Evolutionary conservation across 2,113 vertebrate species (phyloP).

Genomic region (Pogonocichla stellata): DNA sequence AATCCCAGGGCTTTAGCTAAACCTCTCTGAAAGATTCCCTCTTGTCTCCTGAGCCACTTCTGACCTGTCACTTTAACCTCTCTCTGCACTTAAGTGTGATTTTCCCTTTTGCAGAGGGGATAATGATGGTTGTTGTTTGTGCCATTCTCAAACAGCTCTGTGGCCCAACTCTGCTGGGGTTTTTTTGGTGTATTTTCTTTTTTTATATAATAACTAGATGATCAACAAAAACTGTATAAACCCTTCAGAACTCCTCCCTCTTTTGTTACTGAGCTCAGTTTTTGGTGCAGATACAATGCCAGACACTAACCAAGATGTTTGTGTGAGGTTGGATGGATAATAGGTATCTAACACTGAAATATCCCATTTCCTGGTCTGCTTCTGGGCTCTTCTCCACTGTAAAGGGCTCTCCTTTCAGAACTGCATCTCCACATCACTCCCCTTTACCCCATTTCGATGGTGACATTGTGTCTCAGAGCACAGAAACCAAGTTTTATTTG

Average conservation of each 20-base stretch:
- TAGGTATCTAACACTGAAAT: background rate
- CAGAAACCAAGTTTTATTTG: background rate
- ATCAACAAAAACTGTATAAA: background rate
- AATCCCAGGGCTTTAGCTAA: conserved; percentile 4
- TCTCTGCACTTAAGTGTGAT: background rate
- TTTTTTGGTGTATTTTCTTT: too few species aligned
- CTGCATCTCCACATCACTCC: background rate
- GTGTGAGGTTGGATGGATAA: background rate
- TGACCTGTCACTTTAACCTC: background rate
- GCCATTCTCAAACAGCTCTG: background rate
- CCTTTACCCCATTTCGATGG: background rate
- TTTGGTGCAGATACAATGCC: background rate
- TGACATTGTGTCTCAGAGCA: background rate
- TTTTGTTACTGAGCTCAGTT: background rate
- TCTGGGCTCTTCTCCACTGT: background rate
- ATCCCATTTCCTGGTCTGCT: background rate
- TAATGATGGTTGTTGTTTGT: background rate
- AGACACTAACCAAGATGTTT: background rate
- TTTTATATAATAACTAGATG: background rate
- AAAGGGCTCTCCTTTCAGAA: background rate
- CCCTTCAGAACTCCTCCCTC: background rate
- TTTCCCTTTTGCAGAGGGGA: background rate
- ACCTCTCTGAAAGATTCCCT: background rate
- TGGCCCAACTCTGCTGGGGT: background rate
- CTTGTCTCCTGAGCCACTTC: background rate